These are phyloP conservation scores for Phallusia fumigata DNA, from an alignment of 23 tunicate genomes.

Conservation along the genomic window DNA sequence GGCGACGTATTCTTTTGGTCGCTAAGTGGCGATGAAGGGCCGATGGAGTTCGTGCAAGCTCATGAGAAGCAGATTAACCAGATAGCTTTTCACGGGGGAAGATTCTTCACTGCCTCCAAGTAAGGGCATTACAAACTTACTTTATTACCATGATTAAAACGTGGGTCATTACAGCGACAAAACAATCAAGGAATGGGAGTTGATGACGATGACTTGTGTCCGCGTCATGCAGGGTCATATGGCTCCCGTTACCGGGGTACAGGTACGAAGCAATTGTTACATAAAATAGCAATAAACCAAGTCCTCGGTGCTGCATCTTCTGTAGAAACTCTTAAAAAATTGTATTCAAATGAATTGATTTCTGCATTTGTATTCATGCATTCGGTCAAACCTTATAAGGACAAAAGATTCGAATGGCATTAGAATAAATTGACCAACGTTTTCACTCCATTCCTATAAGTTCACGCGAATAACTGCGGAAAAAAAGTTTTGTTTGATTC, in stretches of 20 bases:
- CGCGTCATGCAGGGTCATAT: slow-evolving; percentile 82
- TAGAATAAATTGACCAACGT: too few relatives aligned
- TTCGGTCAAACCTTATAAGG: too few relatives aligned
- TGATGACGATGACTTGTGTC: slow-evolving; percentile 56
- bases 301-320: too few relatives aligned
- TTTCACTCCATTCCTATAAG: too few relatives aligned
- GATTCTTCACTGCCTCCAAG: slow-evolving; percentile 79
- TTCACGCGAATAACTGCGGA: too few relatives aligned
- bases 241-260: slow-evolving; percentile 61
- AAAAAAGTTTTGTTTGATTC: too few relatives aligned
- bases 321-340: too few relatives aligned
- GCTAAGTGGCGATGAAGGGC: slow-evolving; percentile 36
- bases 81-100: slow-evolving; percentile 39
- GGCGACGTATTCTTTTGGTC: slow-evolving; percentile 71
- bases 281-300: too few relatives aligned
- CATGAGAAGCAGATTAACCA: slow-evolving; percentile 64
- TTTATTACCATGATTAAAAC: neutral
- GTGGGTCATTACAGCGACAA: slow-evolving; percentile 46
- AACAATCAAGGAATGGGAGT: slow-evolving; percentile 84
- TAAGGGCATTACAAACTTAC: slow-evolving; percentile 6
- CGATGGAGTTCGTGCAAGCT: slow-evolving; percentile 35
- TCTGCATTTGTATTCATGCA: too few relatives aligned
- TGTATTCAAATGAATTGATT: too few relatives aligned
- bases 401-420: too few relatives aligned
- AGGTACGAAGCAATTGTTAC: too few relatives aligned